A percentile compares a stretch with the other conserved stretches of the same genome.
These are phyloP conservation scores for Nomada flava DNA, from an alignment of 2,888 invertebrate genomes.

Conservation along the genomic window DNA sequence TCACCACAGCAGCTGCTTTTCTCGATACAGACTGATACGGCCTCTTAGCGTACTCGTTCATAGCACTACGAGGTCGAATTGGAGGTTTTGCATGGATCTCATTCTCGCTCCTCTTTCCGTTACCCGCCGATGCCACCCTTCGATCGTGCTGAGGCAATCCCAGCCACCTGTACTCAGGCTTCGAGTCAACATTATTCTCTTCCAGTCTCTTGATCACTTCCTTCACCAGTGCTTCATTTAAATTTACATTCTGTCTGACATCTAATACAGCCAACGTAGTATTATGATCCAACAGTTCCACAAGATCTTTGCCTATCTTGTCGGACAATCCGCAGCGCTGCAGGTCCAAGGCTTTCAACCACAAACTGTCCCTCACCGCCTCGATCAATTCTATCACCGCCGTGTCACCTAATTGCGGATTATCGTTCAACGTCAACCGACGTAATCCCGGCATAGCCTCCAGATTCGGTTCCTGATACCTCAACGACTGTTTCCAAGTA, in stretches of 20 bases:
- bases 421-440: conserved; percentile 89
- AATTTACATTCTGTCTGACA: conserved; percentile 87
- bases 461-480: conserved; percentile 91
- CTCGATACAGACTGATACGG: conserved; percentile 58
- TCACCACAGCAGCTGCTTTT: conserved; percentile 47
- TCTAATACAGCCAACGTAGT: conserved; percentile 89
- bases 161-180: conserved; percentile 78
- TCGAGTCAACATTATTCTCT: conserved; percentile 55
- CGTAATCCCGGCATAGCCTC: conserved; percentile 90
- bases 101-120: conserved; percentile 35
- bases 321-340: conserved; percentile 91
- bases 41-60: conserved; percentile 61
- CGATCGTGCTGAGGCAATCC: conserved; percentile 71
- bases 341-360: conserved; percentile 92
- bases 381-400: conserved; percentile 88
- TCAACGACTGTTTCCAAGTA: conserved; percentile 92
- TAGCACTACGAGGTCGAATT: conserved; percentile 68
- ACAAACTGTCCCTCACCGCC: conserved; percentile 90
- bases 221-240: conserved; percentile 85
- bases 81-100: conserved; percentile 39
- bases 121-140: conserved; percentile 69
- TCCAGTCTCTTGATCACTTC: conserved; percentile 76
- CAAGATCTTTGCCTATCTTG: conserved; percentile 85
- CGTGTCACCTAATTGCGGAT: conserved; percentile 88
- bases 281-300: conserved; percentile 88